Base-by-base conservation (phyloP, 2,888 invertebrate species). In the Eurytoma adleriae region DNA sequence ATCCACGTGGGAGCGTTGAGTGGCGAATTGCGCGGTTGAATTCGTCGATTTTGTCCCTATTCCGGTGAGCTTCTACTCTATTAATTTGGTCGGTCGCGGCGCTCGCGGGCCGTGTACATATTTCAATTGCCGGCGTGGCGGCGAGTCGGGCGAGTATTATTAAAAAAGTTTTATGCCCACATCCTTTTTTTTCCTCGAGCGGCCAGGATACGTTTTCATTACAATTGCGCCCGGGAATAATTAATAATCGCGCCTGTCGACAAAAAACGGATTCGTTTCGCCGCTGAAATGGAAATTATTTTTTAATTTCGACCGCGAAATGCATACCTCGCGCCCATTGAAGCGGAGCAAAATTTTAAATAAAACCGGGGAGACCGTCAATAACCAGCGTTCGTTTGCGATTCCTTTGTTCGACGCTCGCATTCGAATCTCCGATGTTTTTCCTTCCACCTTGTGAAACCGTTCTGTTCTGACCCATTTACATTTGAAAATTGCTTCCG, bases 151-250 rank as follows among this genome's bases (percentile, higher is more conserved):
- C 16, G 40, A 52, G 18, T 20, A 18, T 64, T 30, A 64, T 64
- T 73, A 73, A 73, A 73, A 73, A 66, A 62, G 30, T 73, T 73
- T 73, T 14, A 30, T 13, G 40, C 30, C 61, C 14, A 0, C 24
- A 20, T 50, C 30, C 27, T 68, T 69, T 57, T 16, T 57, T 16
- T 18, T 2, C 40, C 12, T 40, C 3, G 40, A 10, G 68, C n/a
- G 30, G 50, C 62, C 56, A 3, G 40, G 40, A 40, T 40, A 7
- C 14, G 56, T 73, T 73, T 73, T 64, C 64, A 52, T 54, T 64
- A 18, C 27, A 56, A 4, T 73, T 73, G 16, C n/a, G 16, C 54
- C n/a, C 13, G 3, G 54, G 73, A 64, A 14, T 64, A 73, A 73
- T 73, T 73, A 54, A 64, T 64, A 12, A 50, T 54, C 7, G n/a